Base-by-base conservation (phyloP, 2,797 vertebrate species). In the Leptoclinus maculatus region DNA sequence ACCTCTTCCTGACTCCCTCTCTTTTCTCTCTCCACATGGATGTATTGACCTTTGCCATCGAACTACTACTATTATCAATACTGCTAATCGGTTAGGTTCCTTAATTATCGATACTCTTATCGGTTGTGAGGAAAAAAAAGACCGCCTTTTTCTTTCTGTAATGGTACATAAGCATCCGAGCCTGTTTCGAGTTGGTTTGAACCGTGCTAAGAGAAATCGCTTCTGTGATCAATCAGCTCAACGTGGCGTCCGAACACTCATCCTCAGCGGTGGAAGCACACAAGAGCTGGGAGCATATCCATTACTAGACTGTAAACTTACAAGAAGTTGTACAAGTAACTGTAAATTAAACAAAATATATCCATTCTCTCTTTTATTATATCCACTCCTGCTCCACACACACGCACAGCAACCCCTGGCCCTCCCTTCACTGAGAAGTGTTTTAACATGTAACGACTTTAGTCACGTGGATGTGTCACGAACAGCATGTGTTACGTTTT, bases 221-320 rank as follows among this genome's bases (percentile, higher is more conserved):
- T 76, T 79, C 73, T 86, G 57, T 62, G 88, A 90, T 92, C 87
- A 88, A 93, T 93, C 78, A 75, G 67, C 76, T 74, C 66, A 38
- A 56, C 8, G 1, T 86, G 66, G 17, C 34, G 53, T 71, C 77
- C 4, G 2, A 5, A 83, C 67, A 71, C 62, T 66, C 47, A 12
- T 78, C 73, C 39, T 66, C 49, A 73, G 54, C 47, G 41, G 63
- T 23, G 16, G 56, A 27, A 73, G 56, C 69, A 66, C 14, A 74
- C 79, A 74, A 38, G 64, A 59, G 32, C 75, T 47, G 43, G 29
- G 41, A 38, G 9, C 19, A 32, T 5, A 36, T 76, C 51, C 45
- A 83, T 66, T 66, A 65, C 9, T 12, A 69, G 68, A 62, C 54
- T 14, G 34, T 58, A 56, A 36, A 82, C 66, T 73, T 70, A 66